Base-by-base conservation (phyloP, 2,113 vertebrate genomes). In the Origma solitaria region DNA sequence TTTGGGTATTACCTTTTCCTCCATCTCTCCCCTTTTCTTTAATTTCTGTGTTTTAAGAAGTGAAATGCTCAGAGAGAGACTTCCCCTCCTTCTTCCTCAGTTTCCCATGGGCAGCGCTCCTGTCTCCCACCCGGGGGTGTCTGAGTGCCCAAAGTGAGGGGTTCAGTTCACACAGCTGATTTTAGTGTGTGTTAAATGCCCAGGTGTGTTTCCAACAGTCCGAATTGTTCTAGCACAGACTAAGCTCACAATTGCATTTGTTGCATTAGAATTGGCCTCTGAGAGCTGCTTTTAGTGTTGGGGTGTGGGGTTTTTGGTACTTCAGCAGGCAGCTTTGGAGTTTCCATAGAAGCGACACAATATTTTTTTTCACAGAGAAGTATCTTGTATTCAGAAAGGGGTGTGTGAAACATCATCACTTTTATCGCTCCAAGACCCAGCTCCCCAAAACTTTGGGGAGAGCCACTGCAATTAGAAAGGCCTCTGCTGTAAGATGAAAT, bases 381-480 rank as follows among this genome's bases (percentile, higher is more conserved):
- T 82, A 80, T 88, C 49, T 66, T 72, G 53, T 93, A 38, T 94
- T 88, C 84, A 92, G 94, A 84, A 94, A 94, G 21, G 61, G 61
- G n/a, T 81, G 30, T 90, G 75, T 92, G 95, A 95, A 96, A 61
- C 76, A 93, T 88, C 87, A 69, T 62, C 71, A 71, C 28, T 69
- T 70, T 70, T 60, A 64, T 92, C 79, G 61, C 89, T 76, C 71
- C 45, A 56, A 87, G 73, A 38, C 47, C 42, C 90, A 73, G 31
- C 33, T 90, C 78, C 69, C 80, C 83, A 65, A n/a, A 90, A 73
- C 69, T 82, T n/a, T 42, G 82, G 88, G 35, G 73, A 82, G 70
- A 49, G 53, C 35, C 50, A 28, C 2, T 45, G 53, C 82, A 80
- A 25, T 78, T 68, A 44, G 71, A 90, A 92, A 57, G 62, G 91